Evolutionary conservation across 2,113 vertebrate genomes (phyloP).

Genomic region (Grantiella picta): DNA sequence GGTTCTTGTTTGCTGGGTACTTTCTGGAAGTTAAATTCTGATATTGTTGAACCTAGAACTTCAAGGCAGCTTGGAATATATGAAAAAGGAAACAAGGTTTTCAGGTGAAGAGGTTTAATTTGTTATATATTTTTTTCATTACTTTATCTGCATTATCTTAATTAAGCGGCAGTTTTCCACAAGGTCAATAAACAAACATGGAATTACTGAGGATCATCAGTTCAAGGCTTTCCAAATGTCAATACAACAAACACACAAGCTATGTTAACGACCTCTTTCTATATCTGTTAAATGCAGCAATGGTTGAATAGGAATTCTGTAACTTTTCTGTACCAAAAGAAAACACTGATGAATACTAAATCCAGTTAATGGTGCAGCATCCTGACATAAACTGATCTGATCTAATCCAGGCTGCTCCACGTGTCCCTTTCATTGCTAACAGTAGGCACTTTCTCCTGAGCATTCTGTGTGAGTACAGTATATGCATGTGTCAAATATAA

Average conservation of each 20-base stretch:
- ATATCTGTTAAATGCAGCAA: neutral
- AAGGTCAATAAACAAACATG: neutral
- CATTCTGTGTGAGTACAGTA: neutral
- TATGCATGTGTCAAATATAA: neutral
- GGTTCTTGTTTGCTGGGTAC: neutral
- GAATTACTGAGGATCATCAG: neutral
- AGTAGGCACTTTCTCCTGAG: neutral
- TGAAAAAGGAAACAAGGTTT: neutral
- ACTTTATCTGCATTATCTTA: neutral
- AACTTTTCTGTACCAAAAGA: neutral
- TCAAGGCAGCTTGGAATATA: neutral
- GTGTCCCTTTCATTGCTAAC: neutral
- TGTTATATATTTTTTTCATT: neutral
- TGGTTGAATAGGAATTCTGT: neutral
- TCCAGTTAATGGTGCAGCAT: neutral
- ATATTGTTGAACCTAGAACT: neutral
- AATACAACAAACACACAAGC: neutral
- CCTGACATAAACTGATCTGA: neutral
- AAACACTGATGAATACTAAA: neutral
- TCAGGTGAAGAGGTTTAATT: neutral
- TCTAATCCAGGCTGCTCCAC: neutral
- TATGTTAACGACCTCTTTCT: neutral
- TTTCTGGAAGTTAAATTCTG: neutral
- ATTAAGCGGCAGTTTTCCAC: neutral
- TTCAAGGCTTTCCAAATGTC: neutral